Evolutionary conservation across 2,888 invertebrate genomes (phyloP).

Genomic region (Metellina segmentata): DNA sequence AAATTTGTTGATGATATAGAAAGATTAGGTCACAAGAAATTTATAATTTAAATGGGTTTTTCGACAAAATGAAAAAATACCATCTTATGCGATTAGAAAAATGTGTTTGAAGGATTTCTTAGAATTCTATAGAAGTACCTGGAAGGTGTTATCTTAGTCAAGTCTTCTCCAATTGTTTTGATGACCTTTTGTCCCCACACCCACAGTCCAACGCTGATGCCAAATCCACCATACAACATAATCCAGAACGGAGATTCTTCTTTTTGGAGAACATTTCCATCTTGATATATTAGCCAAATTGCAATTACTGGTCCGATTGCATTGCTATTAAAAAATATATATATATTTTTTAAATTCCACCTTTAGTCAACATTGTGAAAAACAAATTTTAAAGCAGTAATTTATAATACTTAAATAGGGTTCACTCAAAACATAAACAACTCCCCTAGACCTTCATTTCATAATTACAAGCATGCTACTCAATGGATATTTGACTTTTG

Average conservation of each 20-base stretch:
- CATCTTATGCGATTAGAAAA: background rate
- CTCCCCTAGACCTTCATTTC: too few relatives aligned
- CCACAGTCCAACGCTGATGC: conserved; percentile 97
- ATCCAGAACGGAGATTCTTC: conserved; percentile 95
- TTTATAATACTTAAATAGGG: too few relatives aligned
- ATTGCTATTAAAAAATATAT: conserved; percentile 87
- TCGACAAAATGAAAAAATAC: too few relatives aligned
- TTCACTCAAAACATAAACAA: too few relatives aligned
- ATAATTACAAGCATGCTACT: too few relatives aligned
- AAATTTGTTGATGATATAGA: background rate
- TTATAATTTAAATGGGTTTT: too few relatives aligned
- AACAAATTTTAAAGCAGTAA: background rate
- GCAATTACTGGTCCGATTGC: conserved; percentile 98
- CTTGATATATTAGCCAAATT: conserved; percentile 93
- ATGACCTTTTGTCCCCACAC: conserved; percentile 97
- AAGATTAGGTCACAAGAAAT: background rate
- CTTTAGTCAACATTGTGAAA: background rate
- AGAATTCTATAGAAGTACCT: conserved; percentile 85
- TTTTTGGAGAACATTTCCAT: conserved; percentile 90
- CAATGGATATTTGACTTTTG: too few relatives aligned
- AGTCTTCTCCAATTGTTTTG: conserved; percentile 97
- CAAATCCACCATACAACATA: conserved; percentile 95
- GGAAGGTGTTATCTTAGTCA: conserved; percentile 97
- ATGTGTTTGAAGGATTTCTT: background rate
- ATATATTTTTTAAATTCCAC: background rate